Conservation (phyloP, 2,888 invertebrate species). For the Hirtodrosophila alboralis region DNA sequence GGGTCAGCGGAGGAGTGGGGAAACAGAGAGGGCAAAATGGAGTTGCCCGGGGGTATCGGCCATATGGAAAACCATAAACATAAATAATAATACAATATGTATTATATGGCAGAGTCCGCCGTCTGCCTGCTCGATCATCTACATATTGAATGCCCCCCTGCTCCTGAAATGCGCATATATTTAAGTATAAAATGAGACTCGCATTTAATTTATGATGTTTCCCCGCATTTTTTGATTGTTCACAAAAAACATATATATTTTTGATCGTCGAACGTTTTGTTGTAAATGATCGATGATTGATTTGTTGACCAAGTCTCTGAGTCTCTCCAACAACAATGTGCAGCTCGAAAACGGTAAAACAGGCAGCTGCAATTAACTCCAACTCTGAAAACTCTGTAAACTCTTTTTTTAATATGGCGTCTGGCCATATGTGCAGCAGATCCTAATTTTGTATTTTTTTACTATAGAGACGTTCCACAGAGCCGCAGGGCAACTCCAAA, state of each 20-base stretch:
- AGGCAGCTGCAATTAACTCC: constrained; percentile 58
- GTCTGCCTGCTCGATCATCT: constrained; percentile 15
- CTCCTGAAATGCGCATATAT: constrained; percentile 43
- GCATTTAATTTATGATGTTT: constrained; percentile 71
- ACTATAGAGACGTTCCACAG: constrained; percentile 61
- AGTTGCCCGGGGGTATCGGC: constrained; percentile 57
- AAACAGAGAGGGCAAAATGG: constrained; percentile 64
- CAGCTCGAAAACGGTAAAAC: constrained; percentile 50
- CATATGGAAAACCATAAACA: constrained; percentile 73
- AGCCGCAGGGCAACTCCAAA: constrained; percentile 42
- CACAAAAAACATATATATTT: constrained; percentile 45
- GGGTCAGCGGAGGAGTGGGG: constrained; percentile 8
- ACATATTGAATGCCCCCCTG: neutral
- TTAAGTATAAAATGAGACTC: constrained; percentile 40
- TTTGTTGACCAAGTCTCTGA: constrained; percentile 62
- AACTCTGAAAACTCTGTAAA: constrained; percentile 18
- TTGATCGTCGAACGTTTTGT: constrained; percentile 64
- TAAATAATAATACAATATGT: constrained; percentile 76
- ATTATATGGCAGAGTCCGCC: constrained; percentile 37
- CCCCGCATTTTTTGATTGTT: constrained; percentile 54
- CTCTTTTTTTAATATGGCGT: constrained; percentile 70
- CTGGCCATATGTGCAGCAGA: constrained; percentile 61
- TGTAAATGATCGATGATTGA: constrained; percentile 76
- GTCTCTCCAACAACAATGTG: constrained; percentile 44
- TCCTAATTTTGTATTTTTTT: constrained; percentile 58